phyloP scores from a whole-genome alignment of 2,797 vertebrate genomes.

The Astyanax mexicanus region DNA sequence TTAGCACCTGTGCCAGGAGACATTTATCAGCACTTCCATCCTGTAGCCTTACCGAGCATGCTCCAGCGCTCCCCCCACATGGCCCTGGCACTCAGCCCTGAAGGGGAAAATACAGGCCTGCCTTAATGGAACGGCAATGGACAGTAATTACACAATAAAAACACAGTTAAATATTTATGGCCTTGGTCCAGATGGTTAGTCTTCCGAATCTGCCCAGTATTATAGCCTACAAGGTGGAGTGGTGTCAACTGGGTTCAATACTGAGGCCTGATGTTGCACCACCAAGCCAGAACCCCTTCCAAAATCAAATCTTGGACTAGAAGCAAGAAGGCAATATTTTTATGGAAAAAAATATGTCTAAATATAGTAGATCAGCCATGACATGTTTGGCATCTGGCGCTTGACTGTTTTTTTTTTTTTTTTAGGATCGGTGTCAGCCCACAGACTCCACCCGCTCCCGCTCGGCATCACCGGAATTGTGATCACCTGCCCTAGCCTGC shows the following conservation, averaged over 20 bases:
- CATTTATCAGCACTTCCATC: not conserved
- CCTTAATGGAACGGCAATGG: not conserved
- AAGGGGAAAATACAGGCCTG: not conserved
- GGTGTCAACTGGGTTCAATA: not conserved
- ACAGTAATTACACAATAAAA: conserved; percentile 14
- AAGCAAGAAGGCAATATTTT: not conserved
- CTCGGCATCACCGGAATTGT: too few species aligned
- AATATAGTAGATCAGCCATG: too few species aligned
- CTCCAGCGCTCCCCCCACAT: not conserved
- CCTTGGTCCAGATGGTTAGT: not conserved
- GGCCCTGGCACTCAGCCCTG: not conserved
- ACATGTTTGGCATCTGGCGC: too few species aligned
- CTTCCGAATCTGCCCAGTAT: not conserved
- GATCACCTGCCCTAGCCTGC: too few species aligned
- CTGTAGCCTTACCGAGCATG: not conserved
- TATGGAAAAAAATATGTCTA: too few species aligned
- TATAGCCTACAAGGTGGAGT: not conserved
- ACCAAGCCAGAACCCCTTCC: not conserved
- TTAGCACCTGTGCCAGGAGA: not conserved
- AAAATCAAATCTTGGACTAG: not conserved
- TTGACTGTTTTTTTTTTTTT: too few species aligned
- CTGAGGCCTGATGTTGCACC: not conserved
- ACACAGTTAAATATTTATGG: conserved; percentile 9
- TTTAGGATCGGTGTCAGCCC: too few species aligned
- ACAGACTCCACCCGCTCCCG: too few species aligned